Base-by-base conservation (phyloP, 2,888 invertebrate species). In the Lacanobia wlatinum region DNA sequence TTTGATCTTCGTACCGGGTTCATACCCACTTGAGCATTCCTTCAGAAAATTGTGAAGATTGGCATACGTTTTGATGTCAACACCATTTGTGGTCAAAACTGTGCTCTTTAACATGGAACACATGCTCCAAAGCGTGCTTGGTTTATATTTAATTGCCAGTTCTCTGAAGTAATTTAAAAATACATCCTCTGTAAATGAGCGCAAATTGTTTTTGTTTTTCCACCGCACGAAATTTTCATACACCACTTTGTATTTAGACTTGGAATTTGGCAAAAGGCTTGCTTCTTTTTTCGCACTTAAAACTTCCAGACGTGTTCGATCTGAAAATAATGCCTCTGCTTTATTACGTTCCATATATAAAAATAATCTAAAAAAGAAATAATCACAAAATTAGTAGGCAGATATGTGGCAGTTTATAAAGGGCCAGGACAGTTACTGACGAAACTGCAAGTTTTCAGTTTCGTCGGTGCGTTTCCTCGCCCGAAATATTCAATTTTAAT, bases 81-180 rank as follows among this genome's bases (percentile, higher is more conserved):
- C 28, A 38, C 46, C 23, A 46, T 75, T 28, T 28, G 53, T 64
- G 7, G 10, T 46, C n/a, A 5, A 64, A 53, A 72, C 65, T 18
- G 21, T 53, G 6, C 3, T 21, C 40, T 65, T 53, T n/a, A 72
- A 55, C 43, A 40, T 65, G 9, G 43, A 65, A 14, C 40, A 53
- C 18, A 55, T 18, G 21, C 46, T 48, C 53, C 40, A 66, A n/a
- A 72, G 38, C 21, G 53, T 2, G 28, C 18, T 72, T 8, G 72
- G 66, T 18, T 75, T 40, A 65, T 75, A 38, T 18, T 65, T 66
- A 1, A 10, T 38, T 46, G 53, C n/a, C 14, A 72, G 38, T 34
- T 72, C 75, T n/a, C 38, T 72, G 53, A 72, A 72, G 18, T 72
- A 72, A 40, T 66, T 18, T 46, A 72, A 14, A 53, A 72, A 72